Evolutionary conservation across 2,888 invertebrate genomes (phyloP).

Genomic region (Drosophila affinis): DNA sequence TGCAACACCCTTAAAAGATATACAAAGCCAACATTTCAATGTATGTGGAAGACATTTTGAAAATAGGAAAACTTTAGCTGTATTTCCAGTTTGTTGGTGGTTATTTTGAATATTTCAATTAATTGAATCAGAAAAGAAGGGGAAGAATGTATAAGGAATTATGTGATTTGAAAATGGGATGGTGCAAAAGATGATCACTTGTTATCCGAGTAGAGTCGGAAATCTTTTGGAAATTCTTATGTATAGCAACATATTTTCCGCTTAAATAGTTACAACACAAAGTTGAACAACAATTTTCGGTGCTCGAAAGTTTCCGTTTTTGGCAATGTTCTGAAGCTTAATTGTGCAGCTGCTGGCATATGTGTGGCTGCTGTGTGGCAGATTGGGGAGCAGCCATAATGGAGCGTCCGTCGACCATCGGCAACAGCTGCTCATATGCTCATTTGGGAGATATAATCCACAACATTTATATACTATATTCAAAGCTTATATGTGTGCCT

Average conservation of each 20-base stretch:
- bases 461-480: neutral
- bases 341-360: slow-evolving; percentile 22
- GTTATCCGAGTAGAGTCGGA: neutral
- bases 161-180: neutral
- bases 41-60: too few relatives aligned
- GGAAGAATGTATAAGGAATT: too few relatives aligned
- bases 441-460: neutral
- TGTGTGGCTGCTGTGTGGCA: neutral
- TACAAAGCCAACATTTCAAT: too few relatives aligned
- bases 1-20: neutral
- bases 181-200: neutral
- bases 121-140: too few relatives aligned
- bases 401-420: slow-evolving; percentile 17
- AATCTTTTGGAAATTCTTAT: neutral
- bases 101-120: too few relatives aligned
- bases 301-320: slow-evolving; percentile 28
- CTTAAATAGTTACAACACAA: slow-evolving; percentile 23
- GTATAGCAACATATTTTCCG: slow-evolving; percentile 7
- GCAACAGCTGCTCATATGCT: slow-evolving; percentile 18
- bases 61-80: too few relatives aligned
- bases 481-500: neutral
- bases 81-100: too few relatives aligned
- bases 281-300: slow-evolving; percentile 29
- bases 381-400: slow-evolving; percentile 11
- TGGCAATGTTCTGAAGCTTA: slow-evolving; percentile 12